Evolutionary conservation across 2,113 vertebrate species (phyloP).

Genomic region (Periophthalmus modestus): DNA sequence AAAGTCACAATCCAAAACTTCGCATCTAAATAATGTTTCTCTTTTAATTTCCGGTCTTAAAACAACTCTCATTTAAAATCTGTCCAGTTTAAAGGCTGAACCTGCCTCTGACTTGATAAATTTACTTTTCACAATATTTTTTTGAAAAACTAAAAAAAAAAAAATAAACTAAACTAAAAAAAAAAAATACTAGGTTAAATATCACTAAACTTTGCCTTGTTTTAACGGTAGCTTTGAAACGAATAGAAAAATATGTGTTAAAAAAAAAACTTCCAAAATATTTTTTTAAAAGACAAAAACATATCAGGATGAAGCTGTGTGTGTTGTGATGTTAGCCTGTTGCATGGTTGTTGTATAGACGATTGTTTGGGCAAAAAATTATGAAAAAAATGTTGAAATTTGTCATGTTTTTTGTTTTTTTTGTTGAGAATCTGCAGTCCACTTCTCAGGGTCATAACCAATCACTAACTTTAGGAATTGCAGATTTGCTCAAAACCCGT

Average conservation of each 20-base stretch:
- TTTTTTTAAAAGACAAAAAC: slow-evolving; percentile 77
- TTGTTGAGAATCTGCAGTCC: slow-evolving; percentile 83
- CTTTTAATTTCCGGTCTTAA: slow-evolving; percentile 2
- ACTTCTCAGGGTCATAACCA: slow-evolving; percentile 87
- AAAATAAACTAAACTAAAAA: not conserved
- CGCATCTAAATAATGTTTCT: not conserved
- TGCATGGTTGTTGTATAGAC: slow-evolving; percentile 70
- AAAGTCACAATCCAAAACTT: not conserved
- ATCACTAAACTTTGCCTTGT: slow-evolving; percentile 81
- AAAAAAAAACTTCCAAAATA: slow-evolving; percentile 75
- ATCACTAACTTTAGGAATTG: slow-evolving; percentile 82
- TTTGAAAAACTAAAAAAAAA: slow-evolving; percentile 25
- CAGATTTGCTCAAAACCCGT: slow-evolving; percentile 81
- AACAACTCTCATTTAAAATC: not conserved
- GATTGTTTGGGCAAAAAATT: slow-evolving; percentile 61
- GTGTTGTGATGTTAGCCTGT: slow-evolving; percentile 59
- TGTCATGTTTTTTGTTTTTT: slow-evolving; percentile 46
- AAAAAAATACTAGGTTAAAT: slow-evolving; percentile 72
- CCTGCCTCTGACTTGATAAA: slow-evolving; percentile 65
- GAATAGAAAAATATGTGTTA: slow-evolving; percentile 58
- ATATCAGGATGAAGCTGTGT: slow-evolving; percentile 83
- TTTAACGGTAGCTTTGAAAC: slow-evolving; percentile 72
- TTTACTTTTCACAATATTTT: slow-evolving; percentile 70
- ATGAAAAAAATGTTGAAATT: slow-evolving; percentile 41
- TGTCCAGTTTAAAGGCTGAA: slow-evolving; percentile 39